Base-by-base conservation (phyloP, 2,888 invertebrate species). In the Clusia tigrina region DNA sequence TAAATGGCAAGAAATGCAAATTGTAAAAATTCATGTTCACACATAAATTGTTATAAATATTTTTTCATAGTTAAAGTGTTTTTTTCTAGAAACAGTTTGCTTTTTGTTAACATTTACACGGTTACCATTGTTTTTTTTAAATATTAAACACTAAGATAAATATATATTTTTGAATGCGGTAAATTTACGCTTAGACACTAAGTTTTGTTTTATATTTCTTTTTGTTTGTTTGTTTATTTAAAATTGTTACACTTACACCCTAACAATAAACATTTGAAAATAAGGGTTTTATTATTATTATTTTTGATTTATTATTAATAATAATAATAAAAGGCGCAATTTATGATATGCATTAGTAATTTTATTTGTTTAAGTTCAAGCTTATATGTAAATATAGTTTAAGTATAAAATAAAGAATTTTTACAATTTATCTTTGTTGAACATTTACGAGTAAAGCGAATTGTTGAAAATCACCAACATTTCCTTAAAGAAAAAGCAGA, bases 341-440 rank as follows among this genome's bases (percentile, higher is more conserved):
- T 77, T 73, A 79, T 82, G 81, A 81, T 81, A 81, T 81, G 82
- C 81, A 81, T 81, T 81, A 80, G 77, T 78, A 71, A 68, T 69
- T 65, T 65, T 70, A 42, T 42, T 42, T 42, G 10, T 42, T 42
- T 42, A 10, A 42, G 9, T 42, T 53, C 12, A 25, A 15, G 37
- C 58, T 52, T 37, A 52, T 32, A 32, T 32, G 38, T 24, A 46
- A 37, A 20, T 48, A 61, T 42, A 32, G 20, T 58, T 54, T 32
- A 9, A 52, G 46, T 65, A 54, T 37, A 65, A 24, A 52, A 24
- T 25, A 46, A 46, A 42, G 51, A 62, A 23, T 54, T 68, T 65
- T 54, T 48, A 25, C 37, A 58, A 46, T 58, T 57, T 20, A 59
- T 18, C 52, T 46, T 32, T 57, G 55, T 52, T 15, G 48, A 38